Evolutionary conservation across 2,888 invertebrate genomes (phyloP).

Genomic region (Dicroscelio sp.): DNA sequence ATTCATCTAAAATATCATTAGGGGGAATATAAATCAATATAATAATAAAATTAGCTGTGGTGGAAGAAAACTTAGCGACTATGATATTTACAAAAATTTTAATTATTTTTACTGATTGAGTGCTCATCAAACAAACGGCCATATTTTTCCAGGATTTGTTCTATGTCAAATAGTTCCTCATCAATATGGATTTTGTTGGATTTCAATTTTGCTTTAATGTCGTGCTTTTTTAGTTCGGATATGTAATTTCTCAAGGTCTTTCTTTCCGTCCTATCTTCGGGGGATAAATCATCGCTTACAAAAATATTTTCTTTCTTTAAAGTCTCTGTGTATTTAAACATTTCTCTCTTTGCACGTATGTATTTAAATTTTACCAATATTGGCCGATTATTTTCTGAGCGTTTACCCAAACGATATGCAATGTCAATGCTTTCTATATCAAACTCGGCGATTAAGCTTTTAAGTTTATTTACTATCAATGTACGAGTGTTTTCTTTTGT

Average conservation of each 20-base stretch:
- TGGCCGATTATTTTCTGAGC: not conserved
- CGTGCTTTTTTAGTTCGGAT: not conserved
- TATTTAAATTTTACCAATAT: not conserved
- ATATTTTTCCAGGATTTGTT: not conserved
- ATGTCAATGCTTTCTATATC: not conserved
- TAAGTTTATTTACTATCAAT: not conserved
- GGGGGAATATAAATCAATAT: no score
- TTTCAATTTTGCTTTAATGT: not conserved
- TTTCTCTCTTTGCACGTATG: not conserved
- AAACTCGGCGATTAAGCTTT: not conserved
- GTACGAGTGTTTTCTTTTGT: not conserved
- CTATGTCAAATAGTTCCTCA: not conserved
- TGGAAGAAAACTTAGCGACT: no score
- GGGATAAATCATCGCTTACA: not conserved
- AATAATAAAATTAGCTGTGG: no score
- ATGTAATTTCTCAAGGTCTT: not conserved
- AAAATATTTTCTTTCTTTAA: not conserved
- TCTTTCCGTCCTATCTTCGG: not conserved
- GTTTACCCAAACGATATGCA: conserved; percentile 4
- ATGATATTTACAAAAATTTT: no score
- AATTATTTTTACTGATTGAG: no score
- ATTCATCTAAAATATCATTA: no score
- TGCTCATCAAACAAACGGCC: no score
- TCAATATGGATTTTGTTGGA: not conserved
- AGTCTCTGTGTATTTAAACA: not conserved